Conservation (phyloP, 2,113 vertebrate species). For the Climacteris rufus region DNA sequence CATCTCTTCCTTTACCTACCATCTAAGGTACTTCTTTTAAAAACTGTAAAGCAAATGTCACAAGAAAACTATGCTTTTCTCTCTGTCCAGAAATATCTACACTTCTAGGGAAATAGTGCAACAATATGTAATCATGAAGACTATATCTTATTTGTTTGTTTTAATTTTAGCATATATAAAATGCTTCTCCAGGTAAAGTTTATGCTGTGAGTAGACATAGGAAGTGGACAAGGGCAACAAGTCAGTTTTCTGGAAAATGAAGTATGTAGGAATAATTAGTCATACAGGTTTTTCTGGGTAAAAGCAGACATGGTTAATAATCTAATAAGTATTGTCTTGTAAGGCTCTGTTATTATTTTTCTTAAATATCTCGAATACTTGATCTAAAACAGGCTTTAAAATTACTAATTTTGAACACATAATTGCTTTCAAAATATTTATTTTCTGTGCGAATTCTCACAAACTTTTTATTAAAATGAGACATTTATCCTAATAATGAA, state of each 20-base stretch:
- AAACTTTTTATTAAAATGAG: background rate
- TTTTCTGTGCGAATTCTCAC: background rate
- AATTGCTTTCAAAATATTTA: background rate
- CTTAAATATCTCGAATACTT: background rate
- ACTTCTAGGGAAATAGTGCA: background rate
- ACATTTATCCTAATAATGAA: background rate
- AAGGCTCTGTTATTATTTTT: background rate
- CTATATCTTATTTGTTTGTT: background rate
- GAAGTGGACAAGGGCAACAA: fast-evolving
- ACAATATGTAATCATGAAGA: background rate
- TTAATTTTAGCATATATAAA: background rate
- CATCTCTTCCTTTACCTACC: background rate
- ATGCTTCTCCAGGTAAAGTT: background rate
- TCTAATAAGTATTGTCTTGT: background rate
- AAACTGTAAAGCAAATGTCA: background rate
- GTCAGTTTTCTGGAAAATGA: background rate
- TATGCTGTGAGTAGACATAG: background rate
- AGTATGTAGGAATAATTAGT: background rate
- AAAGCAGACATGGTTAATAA: background rate
- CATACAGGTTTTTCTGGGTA: background rate
- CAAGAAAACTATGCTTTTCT: background rate
- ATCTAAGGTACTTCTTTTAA: background rate
- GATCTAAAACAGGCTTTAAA: background rate
- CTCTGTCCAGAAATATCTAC: background rate
- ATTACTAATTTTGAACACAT: background rate